A percentile compares a stretch with the other conserved stretches of the same genome.
Conservation (phyloP, 2,888 invertebrate genomes). For the Resseliella maxima region DNA sequence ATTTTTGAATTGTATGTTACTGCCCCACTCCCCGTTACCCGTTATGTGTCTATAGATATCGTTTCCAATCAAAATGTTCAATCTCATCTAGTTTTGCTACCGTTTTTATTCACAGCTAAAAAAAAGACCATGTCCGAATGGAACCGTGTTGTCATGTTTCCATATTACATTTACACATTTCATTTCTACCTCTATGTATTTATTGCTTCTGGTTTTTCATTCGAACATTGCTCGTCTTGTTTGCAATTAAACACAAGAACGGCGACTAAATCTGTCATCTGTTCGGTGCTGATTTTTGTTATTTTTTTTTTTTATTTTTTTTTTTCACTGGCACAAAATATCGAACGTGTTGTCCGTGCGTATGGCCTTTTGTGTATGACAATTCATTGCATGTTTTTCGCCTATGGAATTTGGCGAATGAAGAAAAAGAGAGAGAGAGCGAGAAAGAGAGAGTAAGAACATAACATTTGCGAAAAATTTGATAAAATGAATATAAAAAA, state of each 20-base stretch:
- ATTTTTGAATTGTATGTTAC: neutral
- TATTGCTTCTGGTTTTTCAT: slow-evolving; percentile 32
- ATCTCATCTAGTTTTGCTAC: too few relatives aligned
- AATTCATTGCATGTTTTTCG: neutral
- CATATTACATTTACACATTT: slow-evolving; percentile 18
- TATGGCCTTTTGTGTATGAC: neutral
- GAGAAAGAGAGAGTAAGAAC: too few relatives aligned
- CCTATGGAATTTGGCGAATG: neutral
- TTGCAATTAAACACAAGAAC: neutral
- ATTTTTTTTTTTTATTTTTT: neutral
- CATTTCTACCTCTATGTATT: neutral
- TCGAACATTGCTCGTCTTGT: neutral
- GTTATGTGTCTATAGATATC: neutral
- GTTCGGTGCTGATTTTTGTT: neutral
- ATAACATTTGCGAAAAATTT: slow-evolving; percentile 2
- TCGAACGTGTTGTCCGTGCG: neutral
- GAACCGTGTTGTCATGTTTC: neutral
- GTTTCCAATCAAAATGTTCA: too few relatives aligned
- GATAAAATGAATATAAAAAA: neutral
- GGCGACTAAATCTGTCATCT: slow-evolving; percentile 22
- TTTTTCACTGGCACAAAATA: slow-evolving; percentile 3
- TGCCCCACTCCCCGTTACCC: neutral
- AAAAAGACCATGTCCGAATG: neutral
- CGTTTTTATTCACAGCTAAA: too few relatives aligned
- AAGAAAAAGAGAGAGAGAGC: too few relatives aligned